phyloP scores from a whole-genome alignment of 2,888 invertebrate genomes.

The Latrodectus hesperus region DNA sequence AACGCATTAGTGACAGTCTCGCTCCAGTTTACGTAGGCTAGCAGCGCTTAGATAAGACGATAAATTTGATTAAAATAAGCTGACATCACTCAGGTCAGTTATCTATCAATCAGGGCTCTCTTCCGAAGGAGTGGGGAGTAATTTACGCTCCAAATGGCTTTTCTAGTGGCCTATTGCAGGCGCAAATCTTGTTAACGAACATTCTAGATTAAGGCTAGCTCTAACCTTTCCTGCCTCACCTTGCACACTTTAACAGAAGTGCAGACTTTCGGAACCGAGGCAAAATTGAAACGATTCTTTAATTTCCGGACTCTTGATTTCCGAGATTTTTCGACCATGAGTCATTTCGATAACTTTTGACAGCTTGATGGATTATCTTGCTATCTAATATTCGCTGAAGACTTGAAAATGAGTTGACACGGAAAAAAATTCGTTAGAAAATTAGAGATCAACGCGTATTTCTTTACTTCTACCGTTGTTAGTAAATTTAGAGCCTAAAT shows the following conservation, averaged over 20 bases:
- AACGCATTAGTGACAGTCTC: background rate
- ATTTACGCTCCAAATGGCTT: conserved; percentile 41
- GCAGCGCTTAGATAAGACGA: conserved; percentile 5
- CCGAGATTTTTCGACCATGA: conserved; percentile 32
- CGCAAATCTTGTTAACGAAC: conserved; percentile 27
- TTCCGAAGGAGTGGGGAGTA: conserved; percentile 11
- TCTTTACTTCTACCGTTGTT: too few relatives aligned
- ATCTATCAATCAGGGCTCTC: conserved; percentile 27
- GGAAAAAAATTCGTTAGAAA: too few relatives aligned
- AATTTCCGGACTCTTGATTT: conserved; percentile 47
- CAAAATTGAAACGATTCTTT: conserved; percentile 35
- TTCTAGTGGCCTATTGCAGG: conserved; percentile 22
- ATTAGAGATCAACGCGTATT: too few relatives aligned
- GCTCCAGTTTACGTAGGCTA: background rate
- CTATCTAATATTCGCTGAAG: too few relatives aligned
- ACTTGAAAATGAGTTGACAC: too few relatives aligned
- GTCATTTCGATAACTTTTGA: background rate
- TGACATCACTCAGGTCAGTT: conserved; percentile 14
- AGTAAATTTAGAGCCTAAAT: too few relatives aligned
- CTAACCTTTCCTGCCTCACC: background rate
- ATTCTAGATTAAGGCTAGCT: conserved; percentile 13
- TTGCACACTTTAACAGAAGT: conserved; percentile 1
- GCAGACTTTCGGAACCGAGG: conserved; percentile 15
- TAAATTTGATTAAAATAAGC: conserved; percentile 50
- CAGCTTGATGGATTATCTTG: conserved; percentile 19